Conservation (phyloP, 2,888 invertebrate genomes). For the Himalopsyche kuldschensis region DNA sequence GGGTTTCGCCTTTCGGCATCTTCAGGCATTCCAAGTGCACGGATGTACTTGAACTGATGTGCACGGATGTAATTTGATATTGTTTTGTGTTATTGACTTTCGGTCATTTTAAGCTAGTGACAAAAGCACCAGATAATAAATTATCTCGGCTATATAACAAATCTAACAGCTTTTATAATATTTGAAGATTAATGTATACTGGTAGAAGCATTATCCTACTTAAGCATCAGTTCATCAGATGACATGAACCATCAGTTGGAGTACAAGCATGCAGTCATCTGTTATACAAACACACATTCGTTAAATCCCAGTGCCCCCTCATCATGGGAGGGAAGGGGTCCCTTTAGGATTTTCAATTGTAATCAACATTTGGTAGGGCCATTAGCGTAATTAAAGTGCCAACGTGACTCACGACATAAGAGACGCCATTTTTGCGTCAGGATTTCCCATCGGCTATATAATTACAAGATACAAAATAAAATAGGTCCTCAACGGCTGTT, state of each 20-base stretch:
- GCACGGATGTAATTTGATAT: too few species aligned
- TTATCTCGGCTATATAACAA: too few species aligned
- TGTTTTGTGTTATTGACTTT: too few species aligned
- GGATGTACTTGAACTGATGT: too few species aligned
- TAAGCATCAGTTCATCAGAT: neutral
- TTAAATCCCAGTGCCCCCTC: neutral
- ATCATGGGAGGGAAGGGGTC: slow-evolving; percentile 47
- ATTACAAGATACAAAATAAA: slow-evolving; percentile 15
- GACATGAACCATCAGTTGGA: neutral
- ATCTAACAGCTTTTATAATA: too few species aligned
- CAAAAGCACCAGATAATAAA: too few species aligned
- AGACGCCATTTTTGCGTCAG: slow-evolving; percentile 38
- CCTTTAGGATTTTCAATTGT: slow-evolving; percentile 68
- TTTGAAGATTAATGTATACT: too few species aligned
- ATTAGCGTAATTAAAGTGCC: slow-evolving; percentile 76
- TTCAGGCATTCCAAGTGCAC: too few species aligned
- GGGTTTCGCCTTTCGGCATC: too few species aligned
- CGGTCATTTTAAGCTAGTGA: too few species aligned
- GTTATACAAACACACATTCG: slow-evolving; percentile 19
- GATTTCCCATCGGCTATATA: slow-evolving; percentile 10
- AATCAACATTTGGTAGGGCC: slow-evolving; percentile 74
- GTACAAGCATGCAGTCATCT: slow-evolving; percentile 32
- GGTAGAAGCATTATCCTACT: too few species aligned
- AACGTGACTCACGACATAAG: slow-evolving; percentile 40
- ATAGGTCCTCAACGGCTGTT: neutral